Evolutionary conservation across 2,888 invertebrate genomes (phyloP).

Genomic region (Liodrosophila aerea): DNA sequence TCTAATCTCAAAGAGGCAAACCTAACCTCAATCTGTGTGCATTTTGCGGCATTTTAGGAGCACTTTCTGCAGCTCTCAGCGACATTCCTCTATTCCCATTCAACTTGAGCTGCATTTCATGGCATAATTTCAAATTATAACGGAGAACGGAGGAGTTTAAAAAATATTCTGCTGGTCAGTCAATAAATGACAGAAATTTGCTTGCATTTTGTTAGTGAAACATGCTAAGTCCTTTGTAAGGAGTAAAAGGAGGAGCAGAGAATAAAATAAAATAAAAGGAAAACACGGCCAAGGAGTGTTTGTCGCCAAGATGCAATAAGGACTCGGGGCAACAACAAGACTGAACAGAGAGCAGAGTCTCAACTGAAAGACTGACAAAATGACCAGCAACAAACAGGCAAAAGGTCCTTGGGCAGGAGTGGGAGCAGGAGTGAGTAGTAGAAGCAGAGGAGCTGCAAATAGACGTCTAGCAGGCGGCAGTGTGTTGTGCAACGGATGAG

Average conservation of each 20-base stretch:
- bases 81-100: no score
- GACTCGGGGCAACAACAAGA: conserved; percentile 43
- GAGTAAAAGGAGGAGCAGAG: conserved; percentile 6
- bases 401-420: conserved; percentile 16
- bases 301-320: conserved; percentile 75
- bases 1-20: no score
- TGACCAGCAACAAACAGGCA: conserved; percentile 61
- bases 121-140: conserved; percentile 9
- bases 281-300: conserved; percentile 51
- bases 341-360: conserved; percentile 17
- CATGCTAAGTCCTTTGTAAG: conserved; percentile 59
- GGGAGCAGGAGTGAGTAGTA: background rate
- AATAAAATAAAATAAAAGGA: conserved; percentile 15
- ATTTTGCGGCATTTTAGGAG: no score
- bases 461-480: conserved; percentile 26
- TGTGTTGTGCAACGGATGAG: conserved; percentile 57
- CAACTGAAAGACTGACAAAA: conserved; percentile 55
- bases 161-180: conserved; percentile 21
- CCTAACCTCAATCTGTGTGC: no score
- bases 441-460: background rate
- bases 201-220: conserved; percentile 58
- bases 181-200: conserved; percentile 42
- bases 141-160: background rate
- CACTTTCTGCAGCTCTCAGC: no score
- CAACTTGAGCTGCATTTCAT: conserved; percentile 7